These are phyloP conservation scores for Actinia tenebrosa DNA, from an alignment of 64 coral and sea anemone species.

Conservation along the genomic window DNA sequence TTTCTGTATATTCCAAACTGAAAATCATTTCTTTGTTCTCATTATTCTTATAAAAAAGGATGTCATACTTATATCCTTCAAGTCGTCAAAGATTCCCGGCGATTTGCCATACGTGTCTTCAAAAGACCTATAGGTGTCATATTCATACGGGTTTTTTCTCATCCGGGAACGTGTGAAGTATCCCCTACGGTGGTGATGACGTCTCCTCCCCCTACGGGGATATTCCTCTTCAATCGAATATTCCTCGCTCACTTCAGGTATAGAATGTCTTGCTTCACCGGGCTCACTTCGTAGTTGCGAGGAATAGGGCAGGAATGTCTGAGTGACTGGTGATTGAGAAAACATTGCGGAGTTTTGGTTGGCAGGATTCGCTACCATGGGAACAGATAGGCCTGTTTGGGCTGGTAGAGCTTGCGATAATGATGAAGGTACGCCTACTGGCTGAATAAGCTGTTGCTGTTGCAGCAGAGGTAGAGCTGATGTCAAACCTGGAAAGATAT, in stretches of 20 bases:
- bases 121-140: conserved; percentile 1
- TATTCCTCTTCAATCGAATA: conserved; percentile 6
- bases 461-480: not conserved
- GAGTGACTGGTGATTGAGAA: not conserved
- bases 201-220: not conserved
- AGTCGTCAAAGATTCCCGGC: conserved; percentile 27
- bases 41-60: no score
- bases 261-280: not conserved
- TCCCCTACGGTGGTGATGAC: not conserved
- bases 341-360: not conserved
- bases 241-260: not conserved
- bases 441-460: not conserved
- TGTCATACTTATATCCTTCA: conserved; percentile 13
- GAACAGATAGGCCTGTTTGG: not conserved
- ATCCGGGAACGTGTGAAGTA: not conserved
- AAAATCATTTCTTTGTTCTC: no score
- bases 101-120: conserved; percentile 21
- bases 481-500: not conserved
- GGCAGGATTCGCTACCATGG: not conserved
- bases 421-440: not conserved
- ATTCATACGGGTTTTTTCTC: not conserved
- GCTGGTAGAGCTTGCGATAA: not conserved
- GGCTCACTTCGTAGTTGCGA: not conserved
- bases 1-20: no score
- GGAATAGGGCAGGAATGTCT: not conserved